These are phyloP conservation scores for Platyscapa corneri DNA, from an alignment of 1,140 invertebrate species.

Conservation along the genomic window DNA sequence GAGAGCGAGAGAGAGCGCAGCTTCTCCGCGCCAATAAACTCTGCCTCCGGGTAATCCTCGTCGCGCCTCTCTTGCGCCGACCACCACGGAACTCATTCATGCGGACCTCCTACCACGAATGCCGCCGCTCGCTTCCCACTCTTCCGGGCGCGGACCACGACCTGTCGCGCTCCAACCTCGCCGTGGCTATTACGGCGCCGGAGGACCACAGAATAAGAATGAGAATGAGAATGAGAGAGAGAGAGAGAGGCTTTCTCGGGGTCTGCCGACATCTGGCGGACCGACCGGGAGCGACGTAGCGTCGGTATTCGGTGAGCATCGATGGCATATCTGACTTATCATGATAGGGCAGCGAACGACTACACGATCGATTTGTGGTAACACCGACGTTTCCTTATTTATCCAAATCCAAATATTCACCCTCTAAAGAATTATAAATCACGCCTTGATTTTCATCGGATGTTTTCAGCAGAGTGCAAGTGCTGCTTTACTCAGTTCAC, in stretches of 20 bases:
- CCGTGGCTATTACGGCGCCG: background rate
- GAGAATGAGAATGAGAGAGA: background rate
- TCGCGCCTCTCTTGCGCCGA: conserved; percentile 59
- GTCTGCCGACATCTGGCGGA: background rate
- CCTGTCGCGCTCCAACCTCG: background rate
- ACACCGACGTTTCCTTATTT: no score
- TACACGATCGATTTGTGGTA: no score
- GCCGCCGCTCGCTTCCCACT: conserved; percentile 31
- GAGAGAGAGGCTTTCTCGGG: background rate
- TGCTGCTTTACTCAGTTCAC: no score
- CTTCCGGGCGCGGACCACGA: background rate
- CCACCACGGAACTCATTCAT: conserved; percentile 75
- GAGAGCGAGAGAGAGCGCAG: conserved; percentile 7
- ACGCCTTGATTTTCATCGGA: no score
- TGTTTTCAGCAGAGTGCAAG: no score
- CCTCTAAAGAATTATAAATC: no score
- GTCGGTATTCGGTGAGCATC: background rate
- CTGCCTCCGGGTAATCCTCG: conserved; percentile 74
- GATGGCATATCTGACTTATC: background rate
- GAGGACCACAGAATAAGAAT: no score
- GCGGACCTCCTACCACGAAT: conserved; percentile 71
- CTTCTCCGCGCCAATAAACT: conserved; percentile 66
- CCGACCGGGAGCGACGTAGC: background rate
- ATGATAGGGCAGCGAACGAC: no score
- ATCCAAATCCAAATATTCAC: no score